Percentiles rank a stretch among this genome's conserved stretches.
These are phyloP conservation scores for Pheosia tremula DNA, from an alignment of 2,888 invertebrate genomes.

Conservation along the genomic window DNA sequence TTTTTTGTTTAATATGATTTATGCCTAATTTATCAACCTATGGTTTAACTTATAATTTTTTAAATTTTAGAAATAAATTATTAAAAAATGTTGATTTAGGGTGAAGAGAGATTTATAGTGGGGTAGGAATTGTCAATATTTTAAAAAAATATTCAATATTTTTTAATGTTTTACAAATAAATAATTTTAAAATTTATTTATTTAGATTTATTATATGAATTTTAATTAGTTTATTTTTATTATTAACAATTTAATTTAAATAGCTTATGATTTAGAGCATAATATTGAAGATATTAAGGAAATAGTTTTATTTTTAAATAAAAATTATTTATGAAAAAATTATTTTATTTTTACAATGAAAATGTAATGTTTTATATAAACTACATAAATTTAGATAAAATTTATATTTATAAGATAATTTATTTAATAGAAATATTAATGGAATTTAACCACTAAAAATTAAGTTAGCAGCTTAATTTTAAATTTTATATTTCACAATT, in stretches of 20 bases:
- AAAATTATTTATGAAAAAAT: conserved; percentile 56
- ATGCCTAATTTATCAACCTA: conserved; percentile 76
- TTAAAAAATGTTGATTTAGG: conserved; percentile 76
- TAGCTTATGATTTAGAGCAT: conserved; percentile 65
- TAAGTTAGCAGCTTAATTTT: conserved; percentile 87
- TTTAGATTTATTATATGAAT: conserved; percentile 74
- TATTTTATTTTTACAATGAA: conserved; percentile 86
- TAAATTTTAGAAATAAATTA: conserved; percentile 68
- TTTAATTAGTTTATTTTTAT: conserved; percentile 48
- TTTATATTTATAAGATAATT: neutral
- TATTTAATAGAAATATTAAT: conserved; percentile 72
- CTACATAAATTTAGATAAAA: conserved; percentile 87
- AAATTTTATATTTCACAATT: conserved; percentile 76
- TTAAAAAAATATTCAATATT: conserved; percentile 68
- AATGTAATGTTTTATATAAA: conserved; percentile 87
- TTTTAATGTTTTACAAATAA: conserved; percentile 69
- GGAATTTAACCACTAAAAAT: conserved; percentile 78
- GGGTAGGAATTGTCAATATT: conserved; percentile 66
- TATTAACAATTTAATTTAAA: conserved; percentile 52
- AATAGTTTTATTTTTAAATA: conserved; percentile 55
- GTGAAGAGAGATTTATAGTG: conserved; percentile 76
- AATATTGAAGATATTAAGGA: conserved; percentile 75
- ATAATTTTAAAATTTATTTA: conserved; percentile 80
- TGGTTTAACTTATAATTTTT: conserved; percentile 72
- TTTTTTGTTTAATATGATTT: conserved; percentile 81